Evolutionary conservation across 2,797 vertebrate genomes (phyloP), one percentile per base, ranked within the genome.

Genomic region (Miichthys miiuy): DNA sequence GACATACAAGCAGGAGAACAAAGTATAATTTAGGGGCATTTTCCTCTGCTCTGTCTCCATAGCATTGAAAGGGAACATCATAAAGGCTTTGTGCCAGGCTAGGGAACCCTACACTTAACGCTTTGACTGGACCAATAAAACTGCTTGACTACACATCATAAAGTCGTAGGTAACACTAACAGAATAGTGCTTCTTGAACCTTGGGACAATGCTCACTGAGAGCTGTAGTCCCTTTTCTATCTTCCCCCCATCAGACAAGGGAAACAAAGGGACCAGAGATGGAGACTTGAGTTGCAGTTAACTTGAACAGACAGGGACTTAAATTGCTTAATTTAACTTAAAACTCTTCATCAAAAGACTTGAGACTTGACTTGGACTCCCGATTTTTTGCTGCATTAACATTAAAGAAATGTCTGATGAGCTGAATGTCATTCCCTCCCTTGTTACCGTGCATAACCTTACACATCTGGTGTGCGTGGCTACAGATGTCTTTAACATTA

Each of bases 91-190:
- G 88, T 91, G 77, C 65, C 80, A 64, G 65, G 66, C 55, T 69
- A 47, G 58, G 84, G 74, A 88, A 87, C 85, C 81, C 65, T 69
- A 68, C 88, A 86, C 83, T 86, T 81, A 75, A 73, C 23, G 79
- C 86, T 86, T 88, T 83, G 82, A 87, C 80, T 87, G 65, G 79
- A 83, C 77, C 64, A 83, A 86, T 91, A 91, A 89, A 91, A 87
- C 73, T 63, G 80, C 80, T 75, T 41, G 78, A 87, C 77, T 69
- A 72, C 86, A 82, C 83, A 75, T 86, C 85, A 87, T 89, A 88
- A 92, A 92, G 71, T 80, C 10, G 67, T 73, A 78, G 57, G 62
- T 21, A 20, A 81, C 72, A 54, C 78, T 44, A 81, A 76, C 67
- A 60, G 54, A 84, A 76, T 10, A 54, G 72, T 14, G 51, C 46